Percentiles rank a stretch among this genome's conserved stretches.
These are phyloP conservation scores for Tapirus terrestris DNA, from an alignment of 2,113 vertebrate species.

Conservation along the genomic window DNA sequence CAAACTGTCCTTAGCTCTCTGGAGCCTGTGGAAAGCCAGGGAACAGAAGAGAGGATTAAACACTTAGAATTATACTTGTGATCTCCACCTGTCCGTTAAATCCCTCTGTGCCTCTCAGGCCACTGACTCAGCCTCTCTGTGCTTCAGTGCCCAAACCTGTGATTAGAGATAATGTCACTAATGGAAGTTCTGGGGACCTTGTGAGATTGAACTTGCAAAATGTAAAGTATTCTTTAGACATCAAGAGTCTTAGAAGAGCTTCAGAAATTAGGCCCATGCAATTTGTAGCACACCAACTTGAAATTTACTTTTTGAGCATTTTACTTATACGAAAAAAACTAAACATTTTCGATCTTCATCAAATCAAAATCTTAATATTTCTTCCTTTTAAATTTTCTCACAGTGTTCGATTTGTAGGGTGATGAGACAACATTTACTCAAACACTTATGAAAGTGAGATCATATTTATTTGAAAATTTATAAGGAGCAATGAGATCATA, in stretches of 20 bases:
- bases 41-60: not conserved
- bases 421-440: not conserved
- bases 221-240: not conserved
- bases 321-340: not conserved
- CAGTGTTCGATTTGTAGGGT: not conserved
- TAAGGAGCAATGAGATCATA: not conserved
- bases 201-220: not conserved
- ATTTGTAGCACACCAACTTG: not conserved
- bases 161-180: constrained; percentile 21
- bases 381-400: not conserved
- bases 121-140: not conserved
- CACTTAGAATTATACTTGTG: not conserved
- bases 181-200: not conserved
- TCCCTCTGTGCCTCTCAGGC: not conserved
- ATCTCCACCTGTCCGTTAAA: not conserved
- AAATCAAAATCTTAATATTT: not conserved
- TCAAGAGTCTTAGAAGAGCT: not conserved
- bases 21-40: not conserved
- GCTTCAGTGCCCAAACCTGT: not conserved
- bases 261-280: not conserved
- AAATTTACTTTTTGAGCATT: not conserved
- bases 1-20: not conserved
- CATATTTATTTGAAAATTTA: not conserved
- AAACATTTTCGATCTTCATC: not conserved
- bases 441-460: not conserved